Conservation (phyloP, 2,888 invertebrate species). For the Galeopsomyia nigrocyanea region DNA sequence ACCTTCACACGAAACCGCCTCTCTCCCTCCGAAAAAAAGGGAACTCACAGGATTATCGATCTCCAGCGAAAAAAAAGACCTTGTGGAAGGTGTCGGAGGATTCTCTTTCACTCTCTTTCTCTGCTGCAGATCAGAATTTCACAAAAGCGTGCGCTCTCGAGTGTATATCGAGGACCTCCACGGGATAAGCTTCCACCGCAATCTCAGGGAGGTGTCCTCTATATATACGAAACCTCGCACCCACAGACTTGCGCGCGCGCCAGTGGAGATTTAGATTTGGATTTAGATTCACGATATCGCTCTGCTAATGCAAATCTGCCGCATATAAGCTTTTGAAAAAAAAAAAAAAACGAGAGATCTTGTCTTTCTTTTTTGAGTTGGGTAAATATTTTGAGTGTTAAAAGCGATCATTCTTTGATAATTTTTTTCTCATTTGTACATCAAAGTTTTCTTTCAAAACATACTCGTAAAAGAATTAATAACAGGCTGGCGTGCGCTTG, state of each 20-base stretch:
- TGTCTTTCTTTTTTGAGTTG: no score
- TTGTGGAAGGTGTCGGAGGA: conserved; percentile 40
- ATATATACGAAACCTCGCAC: neutral
- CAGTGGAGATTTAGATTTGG: conserved; percentile 41
- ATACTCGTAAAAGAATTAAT: no score
- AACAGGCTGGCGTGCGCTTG: no score
- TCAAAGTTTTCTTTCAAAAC: no score
- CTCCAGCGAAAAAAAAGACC: conserved; percentile 2
- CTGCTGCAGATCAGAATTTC: conserved; percentile 47
- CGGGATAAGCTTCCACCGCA: conserved; percentile 23
- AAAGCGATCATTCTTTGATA: no score
- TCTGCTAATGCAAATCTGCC: no score
- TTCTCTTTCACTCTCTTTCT: conserved; percentile 29
- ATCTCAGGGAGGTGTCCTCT: conserved; percentile 20
- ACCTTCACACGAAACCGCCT: no score
- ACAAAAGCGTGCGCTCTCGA: neutral
- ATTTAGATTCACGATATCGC: conserved; percentile 40
- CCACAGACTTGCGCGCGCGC: neutral
- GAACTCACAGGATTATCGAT: conserved; percentile 17
- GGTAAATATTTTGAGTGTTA: no score
- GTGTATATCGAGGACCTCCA: conserved; percentile 24
- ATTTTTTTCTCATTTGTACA: no score
- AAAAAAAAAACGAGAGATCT: no score
- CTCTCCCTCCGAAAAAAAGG: no score
- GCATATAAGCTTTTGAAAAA: no score